Conservation (phyloP, 2,797 vertebrate species). For the Semotilus atromaculatus region DNA sequence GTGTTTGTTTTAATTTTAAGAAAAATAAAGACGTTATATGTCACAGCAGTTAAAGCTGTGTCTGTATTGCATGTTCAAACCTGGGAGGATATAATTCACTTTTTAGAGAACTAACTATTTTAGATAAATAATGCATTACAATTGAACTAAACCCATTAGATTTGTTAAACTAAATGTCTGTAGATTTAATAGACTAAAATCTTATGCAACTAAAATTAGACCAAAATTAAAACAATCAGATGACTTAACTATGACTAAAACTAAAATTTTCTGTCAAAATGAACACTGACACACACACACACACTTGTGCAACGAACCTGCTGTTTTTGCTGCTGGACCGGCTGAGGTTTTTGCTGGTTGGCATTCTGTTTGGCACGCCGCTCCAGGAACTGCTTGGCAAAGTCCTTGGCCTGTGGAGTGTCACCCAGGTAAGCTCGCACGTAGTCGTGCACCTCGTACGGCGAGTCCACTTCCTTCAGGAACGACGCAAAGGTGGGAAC, state of each 20-base stretch:
- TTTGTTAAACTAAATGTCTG: background rate
- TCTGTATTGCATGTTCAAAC: background rate
- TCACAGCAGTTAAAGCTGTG: background rate
- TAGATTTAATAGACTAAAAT: background rate
- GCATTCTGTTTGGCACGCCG: constrained; percentile 98
- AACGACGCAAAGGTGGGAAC: constrained; percentile 99
- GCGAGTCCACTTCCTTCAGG: constrained; percentile 98
- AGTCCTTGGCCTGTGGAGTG: constrained; percentile 97
- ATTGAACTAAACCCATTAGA: background rate
- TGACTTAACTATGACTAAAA: background rate
- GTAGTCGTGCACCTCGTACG: constrained; percentile 98
- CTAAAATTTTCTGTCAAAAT: background rate
- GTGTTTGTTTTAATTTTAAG: background rate
- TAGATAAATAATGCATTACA: background rate
- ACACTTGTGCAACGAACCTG: constrained; percentile 64
- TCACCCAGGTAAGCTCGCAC: constrained; percentile 97
- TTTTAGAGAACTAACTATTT: background rate
- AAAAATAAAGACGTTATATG: background rate
- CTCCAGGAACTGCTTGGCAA: constrained; percentile 99
- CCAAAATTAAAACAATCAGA: background rate
- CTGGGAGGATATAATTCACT: background rate
- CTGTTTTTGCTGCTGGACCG: constrained; percentile 77
- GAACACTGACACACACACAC: background rate
- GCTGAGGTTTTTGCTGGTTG: constrained; percentile 88
- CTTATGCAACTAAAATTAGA: background rate